These are phyloP conservation scores for Itoplectis maculator DNA, from an alignment of 2,888 invertebrate genomes.

Conservation along the genomic window DNA sequence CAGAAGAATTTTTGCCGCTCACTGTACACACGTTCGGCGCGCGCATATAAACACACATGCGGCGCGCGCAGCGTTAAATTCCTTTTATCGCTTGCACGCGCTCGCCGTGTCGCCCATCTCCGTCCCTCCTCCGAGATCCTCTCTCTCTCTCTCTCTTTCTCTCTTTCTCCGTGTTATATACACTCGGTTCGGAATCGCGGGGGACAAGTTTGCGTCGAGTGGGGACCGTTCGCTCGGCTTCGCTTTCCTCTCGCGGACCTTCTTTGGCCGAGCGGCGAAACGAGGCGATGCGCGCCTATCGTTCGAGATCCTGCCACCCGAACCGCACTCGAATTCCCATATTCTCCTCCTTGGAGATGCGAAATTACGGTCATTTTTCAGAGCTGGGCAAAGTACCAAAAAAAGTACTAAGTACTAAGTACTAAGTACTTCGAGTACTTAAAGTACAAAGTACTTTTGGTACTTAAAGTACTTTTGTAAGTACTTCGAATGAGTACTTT, in stretches of 20 bases:
- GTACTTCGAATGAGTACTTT: too few species aligned
- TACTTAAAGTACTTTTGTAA: too few species aligned
- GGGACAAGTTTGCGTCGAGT: too few species aligned
- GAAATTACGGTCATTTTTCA: too few species aligned
- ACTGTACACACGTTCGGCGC: conserved; percentile 17
- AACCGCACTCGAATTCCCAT: conserved; percentile 18
- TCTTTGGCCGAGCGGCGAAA: conserved; percentile 36
- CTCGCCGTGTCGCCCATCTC: conserved; percentile 13
- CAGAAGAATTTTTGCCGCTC: conserved; percentile 50
- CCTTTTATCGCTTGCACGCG: conserved; percentile 41
- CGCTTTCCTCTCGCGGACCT: conserved; percentile 21
- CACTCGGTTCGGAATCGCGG: too few species aligned
- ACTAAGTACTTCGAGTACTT: too few species aligned
- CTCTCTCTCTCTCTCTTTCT: conserved; percentile 55
- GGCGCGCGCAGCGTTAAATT: conserved; percentile 53
- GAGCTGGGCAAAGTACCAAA: too few species aligned
- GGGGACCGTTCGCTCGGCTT: too few species aligned
- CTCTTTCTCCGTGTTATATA: conserved; percentile 25
- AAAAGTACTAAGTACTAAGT: too few species aligned
- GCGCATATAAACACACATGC: conserved; percentile 9
- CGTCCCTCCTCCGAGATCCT: conserved; percentile 24
- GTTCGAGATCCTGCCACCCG: not conserved
- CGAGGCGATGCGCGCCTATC: not conserved
- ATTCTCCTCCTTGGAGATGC: too few species aligned
- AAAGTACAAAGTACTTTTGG: too few species aligned